Evolutionary conservation across 2,113 vertebrate species (phyloP), one percentile per base, ranked within the genome.

Genomic region (Chrysemys picta): DNA sequence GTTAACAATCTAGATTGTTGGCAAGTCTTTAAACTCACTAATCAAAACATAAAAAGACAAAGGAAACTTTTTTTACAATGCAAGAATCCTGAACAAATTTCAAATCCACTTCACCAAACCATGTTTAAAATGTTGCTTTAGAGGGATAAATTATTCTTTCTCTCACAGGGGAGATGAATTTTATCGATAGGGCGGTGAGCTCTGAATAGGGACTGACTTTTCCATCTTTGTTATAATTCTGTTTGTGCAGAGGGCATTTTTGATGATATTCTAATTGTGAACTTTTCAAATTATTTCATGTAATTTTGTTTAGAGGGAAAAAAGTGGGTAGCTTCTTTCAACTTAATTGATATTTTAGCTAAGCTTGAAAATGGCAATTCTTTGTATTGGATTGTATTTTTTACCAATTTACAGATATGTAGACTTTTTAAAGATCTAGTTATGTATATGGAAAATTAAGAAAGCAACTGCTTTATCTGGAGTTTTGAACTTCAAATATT

Each of bases 31-130:
- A 94, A 93, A 85, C 88, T 96, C 96, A 87, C 87, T 97, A 97
- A 97, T 96, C 95, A 97, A 97, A 98, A 97, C 96, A 97, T 96
- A 95, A 96, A 97, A 97, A 97, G 94, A 97, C 97, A 97, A 97
- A 97, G 97, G 97, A 97, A 97, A 97, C 91, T 92, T 97, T 96
- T 97, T 96, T 96, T 91, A 94, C 94, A 96, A 97, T 97, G 94
- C 90, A 95, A 96, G 89, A 95, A 97, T 90, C 95, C 93, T 87
- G 91, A 96, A 93, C 93, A 89, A 94, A 95, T 87, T 93, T 96
- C 90, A 97, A 92, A 96, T 92, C 95, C 88, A 90, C 92, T 96
- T 95, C 95, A 95, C 5, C 45, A 53, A 50, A 83, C 35, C 31
- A 14, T 83, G 27, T 84, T 65, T 65, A 84, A 84, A 69, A 84